phyloP scores from a whole-genome alignment of 1,140 invertebrate genomes.

The Tetranychus cinnabarinus region DNA sequence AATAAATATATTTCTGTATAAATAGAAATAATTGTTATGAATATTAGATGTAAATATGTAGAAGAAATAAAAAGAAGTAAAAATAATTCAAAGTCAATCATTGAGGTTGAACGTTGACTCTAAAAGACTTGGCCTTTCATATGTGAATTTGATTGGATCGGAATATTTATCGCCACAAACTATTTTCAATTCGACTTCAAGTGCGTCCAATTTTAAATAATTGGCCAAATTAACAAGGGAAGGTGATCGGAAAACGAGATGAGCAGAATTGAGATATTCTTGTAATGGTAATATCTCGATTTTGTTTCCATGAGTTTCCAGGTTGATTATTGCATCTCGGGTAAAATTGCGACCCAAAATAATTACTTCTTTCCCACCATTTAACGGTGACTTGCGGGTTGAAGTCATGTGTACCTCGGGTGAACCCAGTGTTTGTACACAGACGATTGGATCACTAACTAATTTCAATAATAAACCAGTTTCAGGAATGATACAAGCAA shows the following conservation, averaged over 20 bases:
- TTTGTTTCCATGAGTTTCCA: slow-evolving; percentile 29
- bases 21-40: too few species aligned
- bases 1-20: too few species aligned
- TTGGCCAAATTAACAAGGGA: background rate
- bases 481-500: slow-evolving; percentile 28
- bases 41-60: too few species aligned
- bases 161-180: background rate
- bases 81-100: too few species aligned
- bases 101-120: too few species aligned
- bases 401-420: slow-evolving; percentile 92
- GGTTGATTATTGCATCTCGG: slow-evolving; percentile 74
- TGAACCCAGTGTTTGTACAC: slow-evolving; percentile 78
- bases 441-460: slow-evolving; percentile 74
- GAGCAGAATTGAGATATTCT: background rate
- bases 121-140: too few species aligned
- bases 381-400: slow-evolving; percentile 43
- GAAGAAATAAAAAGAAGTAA: too few species aligned
- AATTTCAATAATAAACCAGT: slow-evolving; percentile 57
- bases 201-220: background rate
- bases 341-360: slow-evolving; percentile 88
- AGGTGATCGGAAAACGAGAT: background rate
- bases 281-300: background rate
- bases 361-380: slow-evolving; percentile 60
- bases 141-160: background rate
- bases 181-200: background rate